These are phyloP conservation scores for Acholoe squamosa DNA, from an alignment of 2,888 invertebrate species.

Conservation along the genomic window DNA sequence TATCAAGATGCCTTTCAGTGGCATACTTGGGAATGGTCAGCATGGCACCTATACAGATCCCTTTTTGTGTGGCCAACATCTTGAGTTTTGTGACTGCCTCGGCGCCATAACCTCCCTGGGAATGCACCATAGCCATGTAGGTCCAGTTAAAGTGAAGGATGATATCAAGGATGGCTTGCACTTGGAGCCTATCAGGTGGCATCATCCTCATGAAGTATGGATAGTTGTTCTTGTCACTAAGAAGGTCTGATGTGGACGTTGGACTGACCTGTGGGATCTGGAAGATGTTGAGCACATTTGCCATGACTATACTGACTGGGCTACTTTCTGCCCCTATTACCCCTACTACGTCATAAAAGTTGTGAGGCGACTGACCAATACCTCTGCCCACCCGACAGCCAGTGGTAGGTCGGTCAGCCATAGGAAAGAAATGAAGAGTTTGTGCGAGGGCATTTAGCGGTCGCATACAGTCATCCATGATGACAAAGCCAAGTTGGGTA, in stretches of 20 bases:
- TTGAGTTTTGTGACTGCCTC: constrained; percentile 73
- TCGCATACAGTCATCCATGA: constrained; percentile 76
- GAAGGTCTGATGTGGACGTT: constrained; percentile 75
- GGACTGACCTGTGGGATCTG: constrained; percentile 77
- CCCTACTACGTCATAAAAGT: constrained; percentile 75
- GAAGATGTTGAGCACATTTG: constrained; percentile 75
- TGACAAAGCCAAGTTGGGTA: constrained; percentile 73
- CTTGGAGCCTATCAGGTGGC: constrained; percentile 76
- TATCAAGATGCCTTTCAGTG: constrained; percentile 59
- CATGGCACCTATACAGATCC: constrained; percentile 75
- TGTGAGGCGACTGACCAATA: neutral
- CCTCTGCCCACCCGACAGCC: neutral
- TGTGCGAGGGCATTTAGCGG: constrained; percentile 73
- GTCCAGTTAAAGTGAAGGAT: constrained; percentile 87
- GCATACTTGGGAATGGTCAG: constrained; percentile 67
- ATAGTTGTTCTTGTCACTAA: constrained; percentile 76
- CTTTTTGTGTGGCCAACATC: constrained; percentile 63
- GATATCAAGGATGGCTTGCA: constrained; percentile 74
- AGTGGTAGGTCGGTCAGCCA: constrained; percentile 33
- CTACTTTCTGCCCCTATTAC: constrained; percentile 78
- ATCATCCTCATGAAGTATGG: constrained; percentile 79
- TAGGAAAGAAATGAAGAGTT: constrained; percentile 73
- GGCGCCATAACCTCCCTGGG: constrained; percentile 86
- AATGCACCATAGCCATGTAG: constrained; percentile 90
- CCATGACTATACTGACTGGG: constrained; percentile 75